These are phyloP conservation scores for Clarias gariepinus DNA, from an alignment of 2,113 vertebrate species.

Conservation along the genomic window DNA sequence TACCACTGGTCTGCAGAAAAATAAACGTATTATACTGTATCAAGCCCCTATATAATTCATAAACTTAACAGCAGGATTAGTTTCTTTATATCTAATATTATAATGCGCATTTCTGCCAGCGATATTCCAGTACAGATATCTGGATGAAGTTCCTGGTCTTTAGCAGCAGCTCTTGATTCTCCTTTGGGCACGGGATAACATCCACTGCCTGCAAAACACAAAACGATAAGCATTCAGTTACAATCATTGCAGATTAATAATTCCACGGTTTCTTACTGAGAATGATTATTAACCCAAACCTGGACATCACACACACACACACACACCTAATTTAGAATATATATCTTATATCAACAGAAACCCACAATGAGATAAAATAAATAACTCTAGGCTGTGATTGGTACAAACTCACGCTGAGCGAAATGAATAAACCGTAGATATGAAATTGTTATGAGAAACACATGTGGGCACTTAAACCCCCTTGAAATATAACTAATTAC, in stretches of 20 bases:
- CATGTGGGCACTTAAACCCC: slow-evolving; percentile 62
- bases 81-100: neutral
- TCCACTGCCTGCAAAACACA: slow-evolving; percentile 67
- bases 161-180: slow-evolving; percentile 55
- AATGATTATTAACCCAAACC: neutral
- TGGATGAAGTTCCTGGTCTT: slow-evolving; percentile 72
- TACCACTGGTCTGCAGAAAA: slow-evolving; percentile 56
- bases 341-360: slow-evolving; percentile 30
- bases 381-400: slow-evolving; percentile 56
- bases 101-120: neutral
- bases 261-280: neutral
- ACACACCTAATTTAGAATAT: slow-evolving; percentile 19
- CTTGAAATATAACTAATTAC: slow-evolving; percentile 63
- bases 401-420: slow-evolving; percentile 45
- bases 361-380: slow-evolving; percentile 59
- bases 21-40: neutral
- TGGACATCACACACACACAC: neutral
- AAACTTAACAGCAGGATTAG: neutral
- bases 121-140: slow-evolving; percentile 67
- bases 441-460: slow-evolving; percentile 65
- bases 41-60: neutral
- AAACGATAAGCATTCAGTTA: slow-evolving; percentile 15
- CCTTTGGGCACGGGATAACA: slow-evolving; percentile 58
- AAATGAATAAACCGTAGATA: slow-evolving; percentile 60
- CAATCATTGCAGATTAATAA: neutral